These are phyloP conservation scores for Sarcoramphus papa DNA, from an alignment of 2,797 vertebrate species.

Conservation along the genomic window DNA sequence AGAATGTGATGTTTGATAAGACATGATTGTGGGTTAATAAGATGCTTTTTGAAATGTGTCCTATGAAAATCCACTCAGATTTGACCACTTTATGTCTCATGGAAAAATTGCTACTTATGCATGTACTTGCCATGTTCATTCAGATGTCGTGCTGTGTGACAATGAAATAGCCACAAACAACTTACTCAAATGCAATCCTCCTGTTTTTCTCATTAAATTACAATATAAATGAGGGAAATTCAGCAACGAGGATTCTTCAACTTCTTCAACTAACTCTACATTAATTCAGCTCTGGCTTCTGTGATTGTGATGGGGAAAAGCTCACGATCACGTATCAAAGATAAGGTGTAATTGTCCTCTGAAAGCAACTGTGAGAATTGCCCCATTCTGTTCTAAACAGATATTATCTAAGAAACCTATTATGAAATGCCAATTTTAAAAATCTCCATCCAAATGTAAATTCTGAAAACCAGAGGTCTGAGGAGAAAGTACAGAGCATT, in stretches of 20 bases:
- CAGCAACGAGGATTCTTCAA: not conserved
- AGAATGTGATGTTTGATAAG: not conserved
- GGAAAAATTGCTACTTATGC: not conserved
- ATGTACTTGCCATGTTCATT: not conserved
- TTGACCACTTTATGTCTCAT: not conserved
- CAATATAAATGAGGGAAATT: not conserved
- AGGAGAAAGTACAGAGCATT: not conserved
- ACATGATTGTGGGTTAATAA: not conserved
- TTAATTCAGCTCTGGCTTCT: not conserved
- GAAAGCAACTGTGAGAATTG: not conserved
- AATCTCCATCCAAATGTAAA: not conserved
- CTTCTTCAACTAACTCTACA: not conserved
- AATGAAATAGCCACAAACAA: not conserved
- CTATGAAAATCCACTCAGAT: not conserved
- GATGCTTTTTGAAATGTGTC: not conserved
- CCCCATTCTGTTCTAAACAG: not conserved
- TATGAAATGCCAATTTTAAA: not conserved
- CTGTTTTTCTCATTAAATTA: not conserved
- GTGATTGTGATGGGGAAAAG: not conserved
- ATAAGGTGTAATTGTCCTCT: not conserved
- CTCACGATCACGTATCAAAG: not conserved
- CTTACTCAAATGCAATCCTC: not conserved
- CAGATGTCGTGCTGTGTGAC: not conserved
- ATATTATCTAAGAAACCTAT: not conserved
- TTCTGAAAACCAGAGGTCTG: not conserved